Percentiles rank a stretch among this genome's conserved stretches.
phyloP scores from a whole-genome alignment of 2,888 invertebrate species.

The Dicycla oo region DNA sequence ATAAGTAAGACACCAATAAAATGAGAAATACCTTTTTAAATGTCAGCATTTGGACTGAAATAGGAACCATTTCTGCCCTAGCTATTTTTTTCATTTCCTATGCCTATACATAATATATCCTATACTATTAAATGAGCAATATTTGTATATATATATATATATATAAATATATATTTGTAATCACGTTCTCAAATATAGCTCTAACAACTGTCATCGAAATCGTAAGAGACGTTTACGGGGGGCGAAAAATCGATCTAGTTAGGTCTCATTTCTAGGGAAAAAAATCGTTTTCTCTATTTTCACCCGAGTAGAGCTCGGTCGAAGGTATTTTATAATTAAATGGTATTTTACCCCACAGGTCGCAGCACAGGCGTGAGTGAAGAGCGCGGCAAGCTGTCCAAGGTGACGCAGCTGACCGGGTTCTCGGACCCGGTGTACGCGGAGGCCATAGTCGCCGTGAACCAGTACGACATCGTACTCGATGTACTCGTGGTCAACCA shows the following conservation, averaged over 20 bases:
- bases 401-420: slow-evolving; percentile 99
- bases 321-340: too few species aligned
- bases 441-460: slow-evolving; percentile 99
- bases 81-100: background rate
- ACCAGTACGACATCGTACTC: slow-evolving; percentile 99
- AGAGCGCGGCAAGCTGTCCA: slow-evolving; percentile 84
- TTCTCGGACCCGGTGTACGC: slow-evolving; percentile 99
- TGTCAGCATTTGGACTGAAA: background rate
- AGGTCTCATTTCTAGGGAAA: too few species aligned
- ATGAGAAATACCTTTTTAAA: background rate
- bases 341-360: slow-evolving; percentile 56
- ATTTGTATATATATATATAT: too few species aligned
- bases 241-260: too few species aligned
- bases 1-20: background rate
- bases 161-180: too few species aligned
- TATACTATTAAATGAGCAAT: too few species aligned
- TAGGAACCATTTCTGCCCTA: background rate
- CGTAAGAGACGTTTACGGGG: too few species aligned
- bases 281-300: too few species aligned
- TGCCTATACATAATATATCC: background rate
- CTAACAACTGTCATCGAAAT: too few species aligned
- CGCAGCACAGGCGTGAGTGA: slow-evolving; percentile 70
- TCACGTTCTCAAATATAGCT: too few species aligned
- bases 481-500: slow-evolving; percentile 99
- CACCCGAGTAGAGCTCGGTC: too few species aligned